A percentile compares a stretch with the other conserved stretches of the same genome.
Evolutionary conservation across 2,113 vertebrate genomes (phyloP).

Genomic region (Cinclus mexicanus): DNA sequence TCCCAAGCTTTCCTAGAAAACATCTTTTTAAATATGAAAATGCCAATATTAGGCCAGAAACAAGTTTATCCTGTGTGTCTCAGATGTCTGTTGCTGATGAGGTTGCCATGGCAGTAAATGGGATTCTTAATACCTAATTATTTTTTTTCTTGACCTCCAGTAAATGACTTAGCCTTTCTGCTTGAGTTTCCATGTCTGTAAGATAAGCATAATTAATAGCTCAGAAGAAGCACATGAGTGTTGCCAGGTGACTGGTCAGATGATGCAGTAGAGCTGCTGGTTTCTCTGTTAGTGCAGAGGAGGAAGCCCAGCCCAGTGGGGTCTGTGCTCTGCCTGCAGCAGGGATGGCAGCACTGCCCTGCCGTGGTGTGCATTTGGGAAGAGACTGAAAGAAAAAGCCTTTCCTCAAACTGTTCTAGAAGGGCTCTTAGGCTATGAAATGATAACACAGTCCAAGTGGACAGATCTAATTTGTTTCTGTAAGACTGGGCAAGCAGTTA

Average conservation of each 20-base stretch:
- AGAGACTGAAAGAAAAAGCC: neutral
- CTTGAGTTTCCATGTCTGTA: neutral
- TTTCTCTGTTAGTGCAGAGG: neutral
- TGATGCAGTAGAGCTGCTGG: neutral
- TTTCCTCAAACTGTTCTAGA: neutral
- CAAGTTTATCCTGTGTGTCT: neutral
- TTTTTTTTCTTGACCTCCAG: neutral
- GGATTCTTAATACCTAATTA: neutral
- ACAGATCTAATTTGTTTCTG: neutral
- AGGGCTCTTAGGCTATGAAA: neutral
- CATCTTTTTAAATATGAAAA: neutral
- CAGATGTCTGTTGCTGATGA: neutral
- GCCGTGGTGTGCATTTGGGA: fast-evolving
- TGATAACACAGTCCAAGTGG: neutral
- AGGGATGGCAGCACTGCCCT: neutral
- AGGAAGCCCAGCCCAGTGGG: neutral
- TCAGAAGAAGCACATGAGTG: neutral
- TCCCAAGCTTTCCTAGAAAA: neutral
- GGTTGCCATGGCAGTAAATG: neutral
- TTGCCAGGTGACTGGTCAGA: slow-evolving; percentile 6
- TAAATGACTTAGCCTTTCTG: neutral
- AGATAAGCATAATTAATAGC: neutral
- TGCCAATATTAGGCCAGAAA: neutral
- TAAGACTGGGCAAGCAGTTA: neutral
- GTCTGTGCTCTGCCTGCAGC: neutral